phyloP scores from a whole-genome alignment of 1,140 invertebrate genomes.

The Arion vulgaris region DNA sequence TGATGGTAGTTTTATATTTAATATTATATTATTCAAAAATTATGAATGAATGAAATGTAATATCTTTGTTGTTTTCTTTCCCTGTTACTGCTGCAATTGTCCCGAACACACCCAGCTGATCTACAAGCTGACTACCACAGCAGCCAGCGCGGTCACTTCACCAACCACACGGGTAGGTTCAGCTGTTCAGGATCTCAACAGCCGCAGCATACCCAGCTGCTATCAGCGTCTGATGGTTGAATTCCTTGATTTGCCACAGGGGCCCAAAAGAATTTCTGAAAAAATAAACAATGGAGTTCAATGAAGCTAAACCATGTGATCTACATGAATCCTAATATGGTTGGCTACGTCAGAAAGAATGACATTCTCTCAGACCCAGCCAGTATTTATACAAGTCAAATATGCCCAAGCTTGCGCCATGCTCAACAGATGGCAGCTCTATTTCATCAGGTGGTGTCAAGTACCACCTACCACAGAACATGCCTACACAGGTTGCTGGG shows the following conservation, averaged over 20 bases:
- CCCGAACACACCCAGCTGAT: conserved; percentile 28
- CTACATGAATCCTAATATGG: conserved; percentile 42
- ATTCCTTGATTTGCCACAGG: conserved; percentile 36
- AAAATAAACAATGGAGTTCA: conserved; percentile 39
- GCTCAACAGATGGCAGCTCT: conserved; percentile 42
- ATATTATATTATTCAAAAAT: too few species aligned
- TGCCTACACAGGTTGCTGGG: conserved; percentile 27
- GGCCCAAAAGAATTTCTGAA: conserved; percentile 41
- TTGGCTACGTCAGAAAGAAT: conserved; percentile 42
- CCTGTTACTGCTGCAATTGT: background rate
- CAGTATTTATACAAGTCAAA: conserved; percentile 40
- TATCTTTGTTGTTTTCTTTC: background rate
- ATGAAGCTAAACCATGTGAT: conserved; percentile 44
- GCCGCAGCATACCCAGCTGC: conserved; percentile 39
- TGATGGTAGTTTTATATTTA: too few species aligned
- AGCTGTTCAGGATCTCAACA: conserved; percentile 17
- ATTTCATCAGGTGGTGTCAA: conserved; percentile 34
- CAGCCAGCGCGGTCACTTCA: background rate
- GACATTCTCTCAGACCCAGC: conserved; percentile 29
- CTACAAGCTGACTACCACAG: conserved; percentile 33
- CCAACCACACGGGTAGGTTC: background rate
- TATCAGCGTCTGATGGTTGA: conserved; percentile 42
- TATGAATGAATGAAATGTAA: too few species aligned
- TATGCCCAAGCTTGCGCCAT: conserved; percentile 47
- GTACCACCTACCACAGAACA: conserved; percentile 31